Conservation (phyloP, 2,113 vertebrate species). For the Xiphias gladius region DNA sequence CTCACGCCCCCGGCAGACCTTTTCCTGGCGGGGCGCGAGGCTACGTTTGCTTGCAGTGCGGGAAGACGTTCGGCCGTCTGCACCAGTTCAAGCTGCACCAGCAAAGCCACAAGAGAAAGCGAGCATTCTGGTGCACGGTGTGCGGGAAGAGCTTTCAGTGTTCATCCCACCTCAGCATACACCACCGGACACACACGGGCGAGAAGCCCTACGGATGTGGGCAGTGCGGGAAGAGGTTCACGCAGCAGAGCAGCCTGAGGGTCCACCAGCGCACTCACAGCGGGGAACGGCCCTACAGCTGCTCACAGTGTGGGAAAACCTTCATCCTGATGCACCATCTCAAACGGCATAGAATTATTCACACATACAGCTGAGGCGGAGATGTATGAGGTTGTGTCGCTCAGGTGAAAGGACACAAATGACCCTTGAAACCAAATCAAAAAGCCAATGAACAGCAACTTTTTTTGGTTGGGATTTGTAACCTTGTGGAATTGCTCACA, state of each 20-base stretch:
- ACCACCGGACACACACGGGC: slow-evolving; percentile 82
- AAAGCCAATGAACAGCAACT: not conserved
- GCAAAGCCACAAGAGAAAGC: slow-evolving; percentile 79
- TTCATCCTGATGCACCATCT: slow-evolving; percentile 83
- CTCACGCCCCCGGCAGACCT: slow-evolving; percentile 31
- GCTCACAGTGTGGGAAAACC: slow-evolving; percentile 81
- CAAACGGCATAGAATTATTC: slow-evolving; percentile 78
- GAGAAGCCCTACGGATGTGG: slow-evolving; percentile 81
- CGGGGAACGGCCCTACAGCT: slow-evolving; percentile 82
- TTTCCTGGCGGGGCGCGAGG: slow-evolving; percentile 29
- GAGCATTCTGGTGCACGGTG: slow-evolving; percentile 79
- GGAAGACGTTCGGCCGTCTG: slow-evolving; percentile 74
- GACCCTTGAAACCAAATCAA: slow-evolving; percentile 23
- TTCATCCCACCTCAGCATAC: slow-evolving; percentile 80
- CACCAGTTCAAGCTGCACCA: slow-evolving; percentile 82
- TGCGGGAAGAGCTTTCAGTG: slow-evolving; percentile 83
- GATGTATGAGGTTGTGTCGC: not conserved
- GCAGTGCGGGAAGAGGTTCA: slow-evolving; percentile 82
- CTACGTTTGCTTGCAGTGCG: slow-evolving; percentile 75
- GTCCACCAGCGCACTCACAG: slow-evolving; percentile 84
- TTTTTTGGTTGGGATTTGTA: not conserved
- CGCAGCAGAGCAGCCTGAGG: slow-evolving; percentile 83
- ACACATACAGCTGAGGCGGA: slow-evolving; percentile 70
- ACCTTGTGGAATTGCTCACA: not conserved
- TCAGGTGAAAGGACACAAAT: not conserved